Base-by-base conservation (phyloP, 2,797 vertebrate species). In the Coregonus sp. region DNA sequence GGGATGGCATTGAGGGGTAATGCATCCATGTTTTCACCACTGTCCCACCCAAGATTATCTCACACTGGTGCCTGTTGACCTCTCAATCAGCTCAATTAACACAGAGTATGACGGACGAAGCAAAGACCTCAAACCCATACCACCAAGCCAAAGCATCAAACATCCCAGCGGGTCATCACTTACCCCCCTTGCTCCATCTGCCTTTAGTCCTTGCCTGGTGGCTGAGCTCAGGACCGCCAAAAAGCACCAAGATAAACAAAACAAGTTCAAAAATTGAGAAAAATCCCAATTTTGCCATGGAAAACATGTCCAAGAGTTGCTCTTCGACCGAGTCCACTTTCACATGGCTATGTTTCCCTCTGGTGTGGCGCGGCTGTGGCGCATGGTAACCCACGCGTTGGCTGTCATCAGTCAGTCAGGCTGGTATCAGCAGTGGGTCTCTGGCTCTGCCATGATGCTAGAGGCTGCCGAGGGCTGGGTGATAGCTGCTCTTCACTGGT, bases 121-220 rank as follows among this genome's bases (percentile, higher is more conserved):
- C 70, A 1, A 70, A 56, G 66, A 18, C 25, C 9, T 47, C 40
- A 47, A 47, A 47, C 40, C 40, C 9, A 47, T 9, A 61, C 75
- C 47, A 33, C 33, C 40, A 7, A 31, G 40, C 40, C 14, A 80
- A 70, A 52, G 63, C 68, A 40, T 25, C 12, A 51, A 51, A 20
- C 54, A 73, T 0, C 25, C 70, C 47, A 70, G 63, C 40, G 91
- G 88, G 35, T 84, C 75, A 82, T 84, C 87, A 97, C 98, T 99
- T 96, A 99, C 98, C 98, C 88, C 96, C 97, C 94, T 99, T 99
- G 96, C 97, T 98, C 92, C 97, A 96, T 92, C 98, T 97, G 89
- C 96, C 94, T 93, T 99, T 99, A 93, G 95, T 96, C 94, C 97
- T 95, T 89, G 96, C 97, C 89, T 96, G 96, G 92, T 96, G 94